Conservation (phyloP, 2,888 invertebrate genomes). For the Anoplius nigerrimus region DNA sequence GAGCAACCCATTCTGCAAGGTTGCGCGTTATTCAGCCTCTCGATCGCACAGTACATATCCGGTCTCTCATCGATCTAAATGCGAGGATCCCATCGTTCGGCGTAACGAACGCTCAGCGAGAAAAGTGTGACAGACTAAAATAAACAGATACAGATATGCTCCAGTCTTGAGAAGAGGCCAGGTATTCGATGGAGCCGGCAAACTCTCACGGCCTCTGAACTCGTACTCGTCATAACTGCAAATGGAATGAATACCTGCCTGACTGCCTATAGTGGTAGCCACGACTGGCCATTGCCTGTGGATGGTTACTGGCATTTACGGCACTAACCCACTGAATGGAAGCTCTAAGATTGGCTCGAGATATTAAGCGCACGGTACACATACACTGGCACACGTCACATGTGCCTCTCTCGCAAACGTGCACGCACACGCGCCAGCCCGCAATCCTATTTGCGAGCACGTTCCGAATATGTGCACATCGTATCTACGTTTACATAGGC, state of each 20-base stretch:
- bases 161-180: constrained; percentile 45
- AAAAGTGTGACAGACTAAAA: constrained; percentile 4
- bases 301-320: constrained; percentile 68
- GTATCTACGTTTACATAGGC: too few relatives aligned
- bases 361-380: constrained; percentile 61
- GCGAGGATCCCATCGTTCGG: too few relatives aligned
- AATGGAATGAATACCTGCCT: constrained; percentile 72
- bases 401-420: too few relatives aligned
- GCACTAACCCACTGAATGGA: constrained; percentile 67
- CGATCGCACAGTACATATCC: too few relatives aligned
- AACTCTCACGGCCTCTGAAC: constrained; percentile 73
- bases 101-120: constrained; percentile 29
- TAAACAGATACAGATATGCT: constrained; percentile 32
- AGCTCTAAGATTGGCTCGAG: constrained; percentile 69
- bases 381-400: too few relatives aligned
- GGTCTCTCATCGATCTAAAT: too few relatives aligned
- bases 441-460: too few relatives aligned
- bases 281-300: constrained; percentile 64
- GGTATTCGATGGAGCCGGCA: constrained; percentile 50
- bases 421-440: too few relatives aligned
- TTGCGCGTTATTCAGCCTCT: too few relatives aligned
- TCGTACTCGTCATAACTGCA: constrained; percentile 73
- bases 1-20: too few relatives aligned
- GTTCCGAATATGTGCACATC: too few relatives aligned
- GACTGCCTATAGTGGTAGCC: constrained; percentile 61